These are phyloP conservation scores for Formica aserva DNA, from an alignment of 2,888 invertebrate species.

Conservation along the genomic window DNA sequence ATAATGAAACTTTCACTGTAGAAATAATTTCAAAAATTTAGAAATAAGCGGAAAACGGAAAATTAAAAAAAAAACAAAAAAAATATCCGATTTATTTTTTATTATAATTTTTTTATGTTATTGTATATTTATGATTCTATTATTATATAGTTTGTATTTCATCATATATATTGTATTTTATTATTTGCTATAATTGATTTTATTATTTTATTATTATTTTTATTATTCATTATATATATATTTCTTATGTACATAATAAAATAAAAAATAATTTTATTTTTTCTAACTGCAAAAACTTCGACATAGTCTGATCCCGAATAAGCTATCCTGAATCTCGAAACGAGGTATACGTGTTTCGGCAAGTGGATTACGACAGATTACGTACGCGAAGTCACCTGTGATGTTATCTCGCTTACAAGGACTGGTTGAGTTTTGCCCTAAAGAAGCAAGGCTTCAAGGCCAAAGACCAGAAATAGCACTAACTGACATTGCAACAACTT, in stretches of 20 bases:
- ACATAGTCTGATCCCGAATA: background rate
- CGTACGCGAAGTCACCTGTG: conserved; percentile 37
- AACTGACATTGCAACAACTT: conserved; percentile 44
- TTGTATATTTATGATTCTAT: background rate
- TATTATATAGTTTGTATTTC: background rate
- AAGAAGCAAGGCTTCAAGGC: conserved; percentile 55
- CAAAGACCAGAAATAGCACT: conserved; percentile 54
- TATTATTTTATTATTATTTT: background rate
- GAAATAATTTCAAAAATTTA: background rate
- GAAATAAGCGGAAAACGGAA: no score
- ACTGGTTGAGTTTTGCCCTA: conserved; percentile 45
- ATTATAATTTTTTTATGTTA: background rate
- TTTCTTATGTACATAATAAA: no score
- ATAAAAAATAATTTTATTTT: no score
- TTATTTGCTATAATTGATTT: background rate
- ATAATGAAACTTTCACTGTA: background rate
- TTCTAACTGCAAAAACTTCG: background rate
- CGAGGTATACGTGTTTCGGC: conserved; percentile 13
- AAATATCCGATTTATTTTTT: background rate
- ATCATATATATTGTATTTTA: conserved; percentile 1
- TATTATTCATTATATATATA: background rate
- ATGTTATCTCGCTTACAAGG: conserved; percentile 37
- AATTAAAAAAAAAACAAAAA: background rate
- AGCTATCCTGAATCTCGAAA: conserved; percentile 5
- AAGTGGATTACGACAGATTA: conserved; percentile 61